Conservation (phyloP, 2,113 vertebrate genomes). For the Pelecanus crispus region DNA sequence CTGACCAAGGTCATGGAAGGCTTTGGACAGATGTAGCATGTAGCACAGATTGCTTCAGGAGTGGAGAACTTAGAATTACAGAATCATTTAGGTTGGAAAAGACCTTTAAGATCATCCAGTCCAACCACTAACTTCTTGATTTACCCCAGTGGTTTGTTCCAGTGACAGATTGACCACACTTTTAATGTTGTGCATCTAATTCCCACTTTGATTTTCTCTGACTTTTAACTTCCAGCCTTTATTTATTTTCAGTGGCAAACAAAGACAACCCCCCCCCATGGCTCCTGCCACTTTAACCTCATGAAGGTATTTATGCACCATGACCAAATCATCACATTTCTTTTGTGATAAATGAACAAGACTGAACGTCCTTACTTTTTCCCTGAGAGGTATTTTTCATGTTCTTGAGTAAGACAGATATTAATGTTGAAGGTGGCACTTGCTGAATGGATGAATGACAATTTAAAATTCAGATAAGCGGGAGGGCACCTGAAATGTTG, state of each 20-base stretch:
- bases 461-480: background rate
- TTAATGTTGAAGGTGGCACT: background rate
- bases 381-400: background rate
- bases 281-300: background rate
- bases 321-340: background rate
- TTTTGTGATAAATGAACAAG: background rate
- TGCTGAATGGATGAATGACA: background rate
- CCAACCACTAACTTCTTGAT: no score
- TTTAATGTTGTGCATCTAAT: background rate
- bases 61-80: no score
- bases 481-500: background rate
- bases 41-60: background rate
- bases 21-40: background rate
- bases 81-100: no score
- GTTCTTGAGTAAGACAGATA: background rate
- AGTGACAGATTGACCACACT: background rate
- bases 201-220: background rate
- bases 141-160: background rate
- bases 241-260: background rate
- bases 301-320: background rate
- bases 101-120: no score
- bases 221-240: background rate
- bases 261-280: background rate
- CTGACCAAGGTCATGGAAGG: background rate
- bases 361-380: background rate